These are phyloP conservation scores for Ispidina lecontei DNA, from an alignment of 2,797 vertebrate species.

Conservation along the genomic window DNA sequence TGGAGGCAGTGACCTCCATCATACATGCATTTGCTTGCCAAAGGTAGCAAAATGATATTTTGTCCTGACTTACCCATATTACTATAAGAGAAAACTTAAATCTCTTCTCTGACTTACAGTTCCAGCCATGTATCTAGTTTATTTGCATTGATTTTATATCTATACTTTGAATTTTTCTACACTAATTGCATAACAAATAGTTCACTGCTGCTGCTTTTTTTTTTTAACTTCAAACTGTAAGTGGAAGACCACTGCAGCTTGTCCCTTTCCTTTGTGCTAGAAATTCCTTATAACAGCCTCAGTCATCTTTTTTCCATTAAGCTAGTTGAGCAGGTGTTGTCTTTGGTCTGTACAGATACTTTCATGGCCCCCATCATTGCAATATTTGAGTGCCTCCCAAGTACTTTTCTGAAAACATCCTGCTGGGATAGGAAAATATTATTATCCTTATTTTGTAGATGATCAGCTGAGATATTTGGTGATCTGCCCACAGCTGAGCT, in stretches of 20 bases:
- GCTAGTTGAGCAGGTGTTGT: constrained; percentile 21
- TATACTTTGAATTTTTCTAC: background rate
- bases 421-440: constrained; percentile 43
- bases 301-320: constrained; percentile 49
- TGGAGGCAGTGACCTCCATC: background rate
- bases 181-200: background rate
- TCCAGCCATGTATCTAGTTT: background rate
- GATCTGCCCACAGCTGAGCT: background rate
- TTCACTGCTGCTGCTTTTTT: background rate
- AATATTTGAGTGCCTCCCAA: constrained; percentile 11
- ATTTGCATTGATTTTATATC: background rate
- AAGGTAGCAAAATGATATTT: background rate
- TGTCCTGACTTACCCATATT: background rate
- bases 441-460: constrained; percentile 41
- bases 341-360: constrained; percentile 35
- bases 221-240: background rate
- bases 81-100: background rate
- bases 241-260: background rate
- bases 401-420: constrained; percentile 39
- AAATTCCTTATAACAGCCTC: background rate
- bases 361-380: background rate
- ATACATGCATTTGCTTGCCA: background rate
- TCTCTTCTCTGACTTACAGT: background rate
- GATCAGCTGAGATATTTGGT: constrained; percentile 70
- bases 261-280: background rate